Conservation (phyloP, 2,888 invertebrate genomes). For the Dicranocentrus wangi region DNA sequence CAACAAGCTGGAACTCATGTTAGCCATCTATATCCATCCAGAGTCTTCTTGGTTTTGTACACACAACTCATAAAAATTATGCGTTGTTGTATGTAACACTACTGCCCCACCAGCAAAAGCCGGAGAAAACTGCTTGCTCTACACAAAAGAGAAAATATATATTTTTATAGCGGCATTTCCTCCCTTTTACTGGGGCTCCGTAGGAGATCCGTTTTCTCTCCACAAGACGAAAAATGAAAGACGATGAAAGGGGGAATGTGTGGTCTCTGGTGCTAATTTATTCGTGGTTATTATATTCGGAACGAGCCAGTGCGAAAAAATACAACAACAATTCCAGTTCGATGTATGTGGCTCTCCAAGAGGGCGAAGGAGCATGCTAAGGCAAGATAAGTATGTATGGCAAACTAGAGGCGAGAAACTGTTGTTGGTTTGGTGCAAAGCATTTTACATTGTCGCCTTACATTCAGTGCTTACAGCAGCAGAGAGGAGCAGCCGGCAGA, state of each 20-base stretch:
- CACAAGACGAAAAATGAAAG: conserved; percentile 41
- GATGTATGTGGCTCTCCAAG: background rate
- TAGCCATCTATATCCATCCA: background rate
- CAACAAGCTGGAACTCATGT: conserved; percentile 52
- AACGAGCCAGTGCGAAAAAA: background rate
- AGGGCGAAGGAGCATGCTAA: background rate
- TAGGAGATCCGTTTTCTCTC: conserved; percentile 26
- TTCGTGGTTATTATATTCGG: conserved; percentile 24
- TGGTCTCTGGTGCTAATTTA: conserved; percentile 53
- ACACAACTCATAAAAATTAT: background rate
- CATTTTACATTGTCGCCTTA: background rate
- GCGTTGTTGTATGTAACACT: no score
- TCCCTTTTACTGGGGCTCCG: conserved; percentile 16
- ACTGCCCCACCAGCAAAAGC: no score
- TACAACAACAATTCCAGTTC: background rate
- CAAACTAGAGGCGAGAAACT: background rate
- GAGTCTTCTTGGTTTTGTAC: no score
- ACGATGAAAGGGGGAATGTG: conserved; percentile 18
- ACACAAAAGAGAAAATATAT: conserved; percentile 1
- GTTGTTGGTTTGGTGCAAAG: background rate
- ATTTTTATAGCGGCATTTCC: conserved; percentile 38
- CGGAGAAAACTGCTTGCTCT: no score
- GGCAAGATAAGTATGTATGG: background rate
- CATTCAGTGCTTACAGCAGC: no score
- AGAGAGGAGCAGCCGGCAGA: no score